phyloP scores from a whole-genome alignment of 2,113 vertebrate species.

The Saccopteryx leptura region DNA sequence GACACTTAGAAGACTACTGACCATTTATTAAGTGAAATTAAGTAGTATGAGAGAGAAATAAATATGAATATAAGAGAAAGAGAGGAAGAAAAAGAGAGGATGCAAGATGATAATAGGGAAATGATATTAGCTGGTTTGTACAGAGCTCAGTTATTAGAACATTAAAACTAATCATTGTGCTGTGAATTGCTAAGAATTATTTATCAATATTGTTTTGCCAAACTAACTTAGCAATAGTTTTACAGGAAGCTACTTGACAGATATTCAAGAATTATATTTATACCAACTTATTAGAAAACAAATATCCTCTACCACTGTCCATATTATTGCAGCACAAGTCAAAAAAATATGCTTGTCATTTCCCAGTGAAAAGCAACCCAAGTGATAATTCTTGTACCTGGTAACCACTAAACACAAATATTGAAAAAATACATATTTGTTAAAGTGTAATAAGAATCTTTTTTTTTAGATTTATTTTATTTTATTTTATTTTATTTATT shows the following conservation, averaged over 20 bases:
- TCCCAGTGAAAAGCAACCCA: background rate
- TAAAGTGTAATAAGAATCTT: background rate
- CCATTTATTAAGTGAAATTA: background rate
- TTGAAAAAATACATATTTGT: background rate
- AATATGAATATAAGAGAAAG: background rate
- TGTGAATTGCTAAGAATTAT: background rate
- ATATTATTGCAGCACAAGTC: background rate
- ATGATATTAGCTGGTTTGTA: background rate
- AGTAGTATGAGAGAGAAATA: background rate
- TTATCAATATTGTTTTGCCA: constrained; percentile 28
- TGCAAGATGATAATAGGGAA: background rate
- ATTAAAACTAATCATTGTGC: background rate
- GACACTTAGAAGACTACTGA: background rate
- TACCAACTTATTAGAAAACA: background rate
- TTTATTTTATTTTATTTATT: no score
- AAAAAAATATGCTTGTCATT: background rate
- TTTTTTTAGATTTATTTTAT: no score
- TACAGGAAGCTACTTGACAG: background rate
- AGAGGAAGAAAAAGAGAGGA: background rate
- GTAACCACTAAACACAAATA: background rate
- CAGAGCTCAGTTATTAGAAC: background rate
- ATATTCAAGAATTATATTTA: constrained; percentile 13
- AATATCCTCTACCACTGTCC: background rate
- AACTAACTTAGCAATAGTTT: background rate
- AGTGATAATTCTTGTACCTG: background rate